These are phyloP conservation scores for Drosophila kurseongensis DNA, from an alignment of 1,140 invertebrate genomes.

Conservation along the genomic window DNA sequence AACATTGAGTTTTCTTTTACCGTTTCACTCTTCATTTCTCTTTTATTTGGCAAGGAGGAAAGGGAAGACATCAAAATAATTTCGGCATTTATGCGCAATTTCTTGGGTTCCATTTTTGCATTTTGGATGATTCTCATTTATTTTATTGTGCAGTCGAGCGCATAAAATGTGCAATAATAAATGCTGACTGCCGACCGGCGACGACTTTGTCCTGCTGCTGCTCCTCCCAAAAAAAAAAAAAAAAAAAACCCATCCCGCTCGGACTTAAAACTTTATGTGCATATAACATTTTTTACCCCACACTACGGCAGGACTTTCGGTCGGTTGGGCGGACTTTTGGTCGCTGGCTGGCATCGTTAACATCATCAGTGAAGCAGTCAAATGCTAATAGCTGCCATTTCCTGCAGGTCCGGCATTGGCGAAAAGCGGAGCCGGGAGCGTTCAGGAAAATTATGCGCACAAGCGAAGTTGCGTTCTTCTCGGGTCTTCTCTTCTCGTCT, in stretches of 20 bases:
- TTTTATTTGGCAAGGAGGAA: background rate
- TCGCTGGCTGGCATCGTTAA: slow-evolving; percentile 70
- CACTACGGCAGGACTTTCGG: slow-evolving; percentile 25
- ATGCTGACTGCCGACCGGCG: slow-evolving; percentile 64
- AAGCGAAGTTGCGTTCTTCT: slow-evolving; percentile 64
- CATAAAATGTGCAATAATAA: slow-evolving; percentile 80
- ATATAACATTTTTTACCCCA: slow-evolving; percentile 55
- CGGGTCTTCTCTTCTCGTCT: slow-evolving; percentile 5
- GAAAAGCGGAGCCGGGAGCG: slow-evolving; percentile 34
- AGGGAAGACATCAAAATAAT: slow-evolving; percentile 58
- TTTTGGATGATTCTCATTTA: slow-evolving; percentile 60
- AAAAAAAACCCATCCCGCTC: slow-evolving; percentile 7
- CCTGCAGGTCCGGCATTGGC: slow-evolving; percentile 70
- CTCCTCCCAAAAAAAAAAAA: background rate
- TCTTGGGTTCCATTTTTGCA: slow-evolving; percentile 55
- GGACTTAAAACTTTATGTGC: slow-evolving; percentile 72
- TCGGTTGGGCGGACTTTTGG: slow-evolving; percentile 27
- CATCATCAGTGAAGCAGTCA: slow-evolving; percentile 81
- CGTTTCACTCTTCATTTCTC: background rate
- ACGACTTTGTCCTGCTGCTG: slow-evolving; percentile 55
- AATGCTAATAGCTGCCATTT: slow-evolving; percentile 81
- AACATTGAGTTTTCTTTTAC: slow-evolving; percentile 21
- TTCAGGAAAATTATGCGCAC: slow-evolving; percentile 81
- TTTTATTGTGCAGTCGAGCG: slow-evolving; percentile 75
- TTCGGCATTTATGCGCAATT: slow-evolving; percentile 65